Conservation (phyloP, 2,888 invertebrate genomes). For the Venusia cambrica region DNA sequence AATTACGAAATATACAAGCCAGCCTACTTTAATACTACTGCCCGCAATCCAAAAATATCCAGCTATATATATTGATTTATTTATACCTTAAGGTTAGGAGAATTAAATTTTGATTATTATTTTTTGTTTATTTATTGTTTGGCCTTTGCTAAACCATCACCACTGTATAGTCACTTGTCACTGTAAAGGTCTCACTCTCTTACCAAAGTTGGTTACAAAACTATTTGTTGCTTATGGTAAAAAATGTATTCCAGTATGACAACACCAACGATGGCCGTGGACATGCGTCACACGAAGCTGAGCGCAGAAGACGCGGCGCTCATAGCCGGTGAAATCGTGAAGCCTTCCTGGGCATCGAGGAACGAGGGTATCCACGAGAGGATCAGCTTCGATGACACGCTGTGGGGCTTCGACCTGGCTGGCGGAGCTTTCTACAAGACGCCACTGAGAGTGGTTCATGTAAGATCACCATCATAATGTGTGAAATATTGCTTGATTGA, state of each 20-base stretch:
- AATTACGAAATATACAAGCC: too few relatives aligned
- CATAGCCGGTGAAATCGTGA: constrained; percentile 54
- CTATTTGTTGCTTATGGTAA: not conserved
- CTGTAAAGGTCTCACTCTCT: too few relatives aligned
- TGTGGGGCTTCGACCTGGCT: constrained; percentile 72
- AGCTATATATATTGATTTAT: too few relatives aligned
- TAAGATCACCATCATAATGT: constrained; percentile 36
- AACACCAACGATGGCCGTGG: constrained; percentile 40
- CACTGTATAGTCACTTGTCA: too few relatives aligned
- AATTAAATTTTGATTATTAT: too few relatives aligned
- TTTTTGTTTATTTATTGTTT: too few relatives aligned
- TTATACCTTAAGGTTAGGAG: too few relatives aligned
- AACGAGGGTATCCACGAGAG: constrained; percentile 71
- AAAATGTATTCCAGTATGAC: constrained; percentile 19
- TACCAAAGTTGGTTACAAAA: constrained; percentile 1
- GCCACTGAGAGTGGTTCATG: constrained; percentile 57
- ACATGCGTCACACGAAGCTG: constrained; percentile 56
- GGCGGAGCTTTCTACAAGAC: constrained; percentile 62
- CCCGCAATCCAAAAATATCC: too few relatives aligned
- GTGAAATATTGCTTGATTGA: too few relatives aligned
- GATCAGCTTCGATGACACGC: constrained; percentile 65
- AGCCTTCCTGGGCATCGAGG: constrained; percentile 62
- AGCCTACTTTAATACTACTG: too few relatives aligned
- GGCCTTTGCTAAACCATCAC: too few relatives aligned
- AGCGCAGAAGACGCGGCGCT: constrained; percentile 56